Evolutionary conservation across 2,113 vertebrate genomes (phyloP).

Genomic region (Lamprologus tigripictilis): DNA sequence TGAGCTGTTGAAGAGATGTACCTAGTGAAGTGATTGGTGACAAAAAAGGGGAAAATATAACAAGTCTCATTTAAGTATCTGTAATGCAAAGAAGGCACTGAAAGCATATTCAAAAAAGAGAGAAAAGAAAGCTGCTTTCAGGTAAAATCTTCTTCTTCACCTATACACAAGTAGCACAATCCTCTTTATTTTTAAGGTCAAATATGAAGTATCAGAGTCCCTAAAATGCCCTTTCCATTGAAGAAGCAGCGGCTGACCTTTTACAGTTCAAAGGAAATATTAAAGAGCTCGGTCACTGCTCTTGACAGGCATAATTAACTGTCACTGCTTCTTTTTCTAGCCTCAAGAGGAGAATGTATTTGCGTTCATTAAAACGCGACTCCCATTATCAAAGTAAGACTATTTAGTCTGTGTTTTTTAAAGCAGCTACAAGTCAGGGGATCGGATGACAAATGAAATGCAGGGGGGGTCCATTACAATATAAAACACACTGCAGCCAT

Average conservation of each 20-base stretch:
- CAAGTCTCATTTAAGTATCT: neutral
- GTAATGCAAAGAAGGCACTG: neutral
- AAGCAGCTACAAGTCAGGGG: neutral
- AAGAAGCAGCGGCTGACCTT: slow-evolving; percentile 12
- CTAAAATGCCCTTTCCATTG: neutral
- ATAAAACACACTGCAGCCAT: neutral
- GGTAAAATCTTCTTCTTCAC: neutral
- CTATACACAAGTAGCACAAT: neutral
- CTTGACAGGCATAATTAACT: neutral
- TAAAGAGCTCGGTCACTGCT: neutral
- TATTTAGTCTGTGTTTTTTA: neutral
- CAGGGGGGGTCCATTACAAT: neutral
- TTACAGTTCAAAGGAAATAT: slow-evolving; percentile 2
- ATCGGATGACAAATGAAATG: neutral
- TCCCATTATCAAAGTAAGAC: neutral
- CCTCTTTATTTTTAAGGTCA: slow-evolving; percentile 2
- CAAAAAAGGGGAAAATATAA: neutral
- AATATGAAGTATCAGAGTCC: neutral
- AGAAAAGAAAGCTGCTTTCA: neutral
- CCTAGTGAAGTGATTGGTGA: neutral
- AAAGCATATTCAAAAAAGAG: neutral
- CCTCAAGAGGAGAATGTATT: neutral
- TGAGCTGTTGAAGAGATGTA: neutral
- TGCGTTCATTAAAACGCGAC: neutral
- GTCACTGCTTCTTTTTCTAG: neutral